A percentile compares a stretch with the other conserved stretches of the same genome.
phyloP scores from a whole-genome alignment of 2,113 vertebrate species.

The Malaclemys terrapin region DNA sequence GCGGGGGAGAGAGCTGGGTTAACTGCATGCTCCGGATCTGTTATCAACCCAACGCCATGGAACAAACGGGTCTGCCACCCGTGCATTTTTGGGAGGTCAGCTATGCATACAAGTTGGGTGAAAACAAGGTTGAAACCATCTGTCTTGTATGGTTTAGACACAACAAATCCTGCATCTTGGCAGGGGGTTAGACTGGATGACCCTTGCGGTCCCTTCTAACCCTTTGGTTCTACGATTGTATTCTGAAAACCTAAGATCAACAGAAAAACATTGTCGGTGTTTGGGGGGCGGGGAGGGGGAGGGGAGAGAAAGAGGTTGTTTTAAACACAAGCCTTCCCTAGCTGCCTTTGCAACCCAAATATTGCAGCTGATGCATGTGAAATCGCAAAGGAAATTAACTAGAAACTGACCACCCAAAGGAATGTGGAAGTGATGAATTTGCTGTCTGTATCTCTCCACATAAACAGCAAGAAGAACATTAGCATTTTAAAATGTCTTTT shows the following conservation, averaged over 20 bases:
- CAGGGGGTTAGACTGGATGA: neutral
- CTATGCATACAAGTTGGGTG: neutral
- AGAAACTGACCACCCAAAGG: neutral
- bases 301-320: neutral
- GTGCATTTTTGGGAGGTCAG: neutral
- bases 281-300: neutral
- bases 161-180: neutral
- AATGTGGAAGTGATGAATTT: accelerated
- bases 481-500: neutral
- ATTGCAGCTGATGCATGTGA: neutral
- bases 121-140: neutral
- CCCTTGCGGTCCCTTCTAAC: neutral
- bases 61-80: neutral
- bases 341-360: neutral
- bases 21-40: neutral
- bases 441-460: neutral
- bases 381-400: neutral
- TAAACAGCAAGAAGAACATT: neutral
- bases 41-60: neutral
- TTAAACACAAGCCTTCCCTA: neutral
- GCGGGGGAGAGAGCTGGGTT: neutral
- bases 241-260: neutral
- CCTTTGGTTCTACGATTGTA: neutral
- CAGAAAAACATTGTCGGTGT: neutral
- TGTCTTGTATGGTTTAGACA: neutral